These are phyloP conservation scores for Callospermophilus lateralis DNA, from an alignment of 2,113 vertebrate species.

Conservation along the genomic window DNA sequence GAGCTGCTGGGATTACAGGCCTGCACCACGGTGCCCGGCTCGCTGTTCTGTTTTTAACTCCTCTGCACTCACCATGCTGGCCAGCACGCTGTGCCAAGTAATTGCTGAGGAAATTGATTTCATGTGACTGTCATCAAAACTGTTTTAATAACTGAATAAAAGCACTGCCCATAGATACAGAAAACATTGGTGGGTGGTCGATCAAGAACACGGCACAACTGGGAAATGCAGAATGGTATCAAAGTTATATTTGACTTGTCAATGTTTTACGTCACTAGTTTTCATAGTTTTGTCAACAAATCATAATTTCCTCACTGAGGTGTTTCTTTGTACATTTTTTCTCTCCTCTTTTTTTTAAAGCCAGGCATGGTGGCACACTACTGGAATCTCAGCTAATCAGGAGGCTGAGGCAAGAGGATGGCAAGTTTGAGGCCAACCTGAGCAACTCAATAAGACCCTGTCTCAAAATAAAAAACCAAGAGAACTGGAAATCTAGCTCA, in stretches of 20 bases:
- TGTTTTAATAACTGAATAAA: neutral
- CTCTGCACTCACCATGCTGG: neutral
- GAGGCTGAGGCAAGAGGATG: neutral
- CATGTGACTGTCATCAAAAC: neutral
- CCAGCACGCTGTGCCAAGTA: neutral
- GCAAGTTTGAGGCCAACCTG: neutral
- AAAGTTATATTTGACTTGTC: neutral
- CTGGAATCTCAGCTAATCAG: too few species aligned
- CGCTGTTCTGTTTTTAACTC: neutral
- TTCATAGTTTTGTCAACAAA: neutral
- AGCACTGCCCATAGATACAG: neutral
- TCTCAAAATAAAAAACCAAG: neutral
- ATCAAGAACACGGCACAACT: neutral
- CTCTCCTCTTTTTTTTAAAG: too few species aligned
- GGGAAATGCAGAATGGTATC: neutral
- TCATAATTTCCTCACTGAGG: neutral
- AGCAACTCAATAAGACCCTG: neutral
- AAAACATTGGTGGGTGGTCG: neutral
- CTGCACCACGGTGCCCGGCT: too few species aligned
- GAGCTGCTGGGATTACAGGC: too few species aligned
- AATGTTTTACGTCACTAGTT: neutral
- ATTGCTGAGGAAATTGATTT: neutral
- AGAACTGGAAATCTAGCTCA: neutral
- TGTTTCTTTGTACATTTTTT: neutral
- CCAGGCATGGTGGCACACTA: neutral